Conservation (phyloP, 2,888 invertebrate species). For the Leucophenga maculata region DNA sequence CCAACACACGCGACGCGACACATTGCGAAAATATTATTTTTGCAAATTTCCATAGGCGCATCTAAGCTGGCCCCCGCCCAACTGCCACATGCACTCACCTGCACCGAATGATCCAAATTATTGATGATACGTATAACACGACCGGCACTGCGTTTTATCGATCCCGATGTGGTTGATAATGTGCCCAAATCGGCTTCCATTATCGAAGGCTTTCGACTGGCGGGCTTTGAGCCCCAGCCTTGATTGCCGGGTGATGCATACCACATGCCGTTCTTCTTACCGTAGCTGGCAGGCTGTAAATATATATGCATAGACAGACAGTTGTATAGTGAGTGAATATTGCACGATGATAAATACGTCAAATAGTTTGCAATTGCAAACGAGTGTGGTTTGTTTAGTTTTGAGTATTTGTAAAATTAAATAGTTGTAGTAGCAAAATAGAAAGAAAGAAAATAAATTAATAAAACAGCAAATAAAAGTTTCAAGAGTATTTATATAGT, state of each 20-base stretch:
- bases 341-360: neutral
- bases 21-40: neutral
- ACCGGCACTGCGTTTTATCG: slow-evolving; percentile 84
- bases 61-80: too few relatives aligned
- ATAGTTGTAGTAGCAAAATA: too few relatives aligned
- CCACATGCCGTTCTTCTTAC: slow-evolving; percentile 92
- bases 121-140: slow-evolving; percentile 94
- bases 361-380: neutral
- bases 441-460: too few relatives aligned
- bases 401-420: too few relatives aligned
- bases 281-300: slow-evolving; percentile 87
- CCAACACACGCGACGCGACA: neutral
- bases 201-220: slow-evolving; percentile 87
- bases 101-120: slow-evolving; percentile 92
- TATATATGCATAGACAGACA: slow-evolving; percentile 27
- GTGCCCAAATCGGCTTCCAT: slow-evolving; percentile 82
- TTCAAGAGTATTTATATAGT: too few relatives aligned
- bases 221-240: slow-evolving; percentile 79
- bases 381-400: too few relatives aligned
- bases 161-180: slow-evolving; percentile 77
- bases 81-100: slow-evolving; percentile 78
- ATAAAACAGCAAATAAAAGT: too few relatives aligned
- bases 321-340: neutral
- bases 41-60: slow-evolving; percentile 23
- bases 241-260: slow-evolving; percentile 78